A percentile compares a stretch with the other conserved stretches of the same genome.
Evolutionary conservation across 2,113 vertebrate genomes (phyloP).

Genomic region (Collichthys lucidus): DNA sequence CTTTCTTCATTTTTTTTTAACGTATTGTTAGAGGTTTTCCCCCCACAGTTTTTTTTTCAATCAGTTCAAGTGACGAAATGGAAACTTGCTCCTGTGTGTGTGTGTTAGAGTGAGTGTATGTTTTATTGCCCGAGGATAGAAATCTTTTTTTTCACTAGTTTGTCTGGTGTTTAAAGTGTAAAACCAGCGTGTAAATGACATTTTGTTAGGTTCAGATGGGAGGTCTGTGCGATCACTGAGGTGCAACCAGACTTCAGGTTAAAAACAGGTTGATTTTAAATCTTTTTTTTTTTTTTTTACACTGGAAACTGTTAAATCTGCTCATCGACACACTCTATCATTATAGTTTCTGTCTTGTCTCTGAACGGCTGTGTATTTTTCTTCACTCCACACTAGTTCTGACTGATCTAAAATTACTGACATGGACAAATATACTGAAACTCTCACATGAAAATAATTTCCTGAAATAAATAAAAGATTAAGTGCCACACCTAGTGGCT

Average conservation of each 20-base stretch:
- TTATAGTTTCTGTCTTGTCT: background rate
- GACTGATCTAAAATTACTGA: background rate
- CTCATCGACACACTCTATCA: background rate
- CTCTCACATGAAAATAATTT: conserved; percentile 61
- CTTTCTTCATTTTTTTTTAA: conserved; percentile 31
- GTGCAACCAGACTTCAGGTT: background rate
- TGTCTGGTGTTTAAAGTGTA: conserved; percentile 31
- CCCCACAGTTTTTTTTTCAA: conserved; percentile 42
- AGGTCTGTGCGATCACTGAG: background rate
- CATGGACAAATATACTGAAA: background rate
- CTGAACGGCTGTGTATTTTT: background rate
- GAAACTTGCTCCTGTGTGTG: conserved; percentile 55
- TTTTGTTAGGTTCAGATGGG: background rate
- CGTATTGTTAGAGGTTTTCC: conserved; percentile 52
- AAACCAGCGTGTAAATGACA: conserved; percentile 26
- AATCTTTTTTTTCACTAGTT: conserved; percentile 7
- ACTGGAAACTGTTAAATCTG: background rate
- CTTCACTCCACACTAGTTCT: conserved; percentile 1
- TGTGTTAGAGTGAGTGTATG: conserved; percentile 22
- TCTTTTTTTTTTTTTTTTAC: background rate
- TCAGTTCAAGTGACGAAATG: conserved; percentile 59
- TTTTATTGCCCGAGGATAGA: conserved; percentile 45
- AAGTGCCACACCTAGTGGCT: conserved; percentile 90
- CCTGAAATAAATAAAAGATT: conserved; percentile 84
- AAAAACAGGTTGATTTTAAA: background rate